Conservation (phyloP, 2,797 vertebrate species). For the Thalassophryne amazonica region DNA sequence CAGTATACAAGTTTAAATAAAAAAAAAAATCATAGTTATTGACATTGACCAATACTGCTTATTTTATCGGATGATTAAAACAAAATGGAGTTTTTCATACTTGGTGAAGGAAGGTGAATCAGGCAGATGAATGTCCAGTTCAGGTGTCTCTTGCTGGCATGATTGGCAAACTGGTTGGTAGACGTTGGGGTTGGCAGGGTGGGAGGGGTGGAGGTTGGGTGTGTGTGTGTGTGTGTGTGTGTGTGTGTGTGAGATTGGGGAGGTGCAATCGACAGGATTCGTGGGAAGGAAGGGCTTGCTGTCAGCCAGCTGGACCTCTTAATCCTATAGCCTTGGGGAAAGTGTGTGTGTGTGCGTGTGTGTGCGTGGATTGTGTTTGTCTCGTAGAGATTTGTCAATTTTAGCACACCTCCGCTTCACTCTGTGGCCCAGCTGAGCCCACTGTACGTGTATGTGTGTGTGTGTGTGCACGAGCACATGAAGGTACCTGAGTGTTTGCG, state of each 20-base stretch:
- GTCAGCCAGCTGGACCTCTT: slow-evolving; percentile 86
- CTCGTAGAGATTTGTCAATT: slow-evolving; percentile 75
- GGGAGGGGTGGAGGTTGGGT: slow-evolving; percentile 23
- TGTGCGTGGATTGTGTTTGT: slow-evolving; percentile 57
- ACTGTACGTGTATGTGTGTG: slow-evolving; percentile 38
- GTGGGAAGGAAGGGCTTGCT: slow-evolving; percentile 83
- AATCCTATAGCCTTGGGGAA: slow-evolving; percentile 83
- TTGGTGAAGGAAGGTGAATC: slow-evolving; percentile 13
- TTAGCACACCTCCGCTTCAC: slow-evolving; percentile 72
- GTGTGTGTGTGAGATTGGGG: background rate
- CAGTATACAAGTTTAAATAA: too few relatives aligned
- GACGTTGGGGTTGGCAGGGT: slow-evolving; percentile 54
- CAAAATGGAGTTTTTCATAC: too few relatives aligned
- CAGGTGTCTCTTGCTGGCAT: slow-evolving; percentile 69
- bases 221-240: background rate
- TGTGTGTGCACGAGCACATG: slow-evolving; percentile 17
- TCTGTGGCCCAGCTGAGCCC: slow-evolving; percentile 73
- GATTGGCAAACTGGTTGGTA: slow-evolving; percentile 46
- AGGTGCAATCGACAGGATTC: slow-evolving; percentile 69
- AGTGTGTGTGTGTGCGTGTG: slow-evolving; percentile 39
- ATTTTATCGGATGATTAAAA: too few relatives aligned
- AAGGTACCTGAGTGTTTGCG: slow-evolving; percentile 36
- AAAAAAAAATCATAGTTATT: too few relatives aligned
- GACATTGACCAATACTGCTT: too few relatives aligned
- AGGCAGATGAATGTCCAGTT: slow-evolving; percentile 59